Base-by-base conservation (phyloP, 2,888 invertebrate species). In the Tigriopus californicus region DNA sequence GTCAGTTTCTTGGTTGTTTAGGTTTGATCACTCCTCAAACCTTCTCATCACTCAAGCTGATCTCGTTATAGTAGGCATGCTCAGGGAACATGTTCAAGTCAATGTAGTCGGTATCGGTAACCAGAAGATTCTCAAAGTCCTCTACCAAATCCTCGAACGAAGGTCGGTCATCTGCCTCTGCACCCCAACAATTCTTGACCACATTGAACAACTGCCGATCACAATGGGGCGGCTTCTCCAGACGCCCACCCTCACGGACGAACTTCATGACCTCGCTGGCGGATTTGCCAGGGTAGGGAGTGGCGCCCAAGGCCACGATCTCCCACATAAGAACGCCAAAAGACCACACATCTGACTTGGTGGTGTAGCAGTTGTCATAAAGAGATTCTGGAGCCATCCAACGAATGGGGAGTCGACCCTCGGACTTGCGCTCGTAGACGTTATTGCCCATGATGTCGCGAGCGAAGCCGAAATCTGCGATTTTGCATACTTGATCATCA, bases 381-480 rank as follows among this genome's bases (percentile, higher is more conserved):
- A 94, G 78, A 1, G 91, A 89, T 68, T 94, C 94, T 0, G 90
- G 89, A 0, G 92, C 89, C 92, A 94, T 92, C 94, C 94, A 94
- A 70, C 91, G 74, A 71, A 64, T 67, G 41, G 67, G 68, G 44
- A 68, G 62, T 40, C 66, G 61, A 42, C 69, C 71, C 65, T 72
- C 72, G 11, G 72, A 72, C 58, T 73, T 70, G 47, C 71, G 61
- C 63, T 71, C 71, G 61, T 72, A 72, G 22, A 72, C 67, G 54
- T 68, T 70, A n/a, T 85, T 84, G 5, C 83, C 83, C 2, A 83
- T 82, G 0, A 92, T 81, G 71, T 91, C 90, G 54, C 92, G 77
- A 0, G 91, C 90, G 66, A 92, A 87, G 0, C 92, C 92, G 69
- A 92, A 92, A 70, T 92, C 92, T 0, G 91, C 90, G 1, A 92